These are phyloP conservation scores for Oxystoma pomonae DNA, from an alignment of 2,888 invertebrate species.

Conservation along the genomic window DNA sequence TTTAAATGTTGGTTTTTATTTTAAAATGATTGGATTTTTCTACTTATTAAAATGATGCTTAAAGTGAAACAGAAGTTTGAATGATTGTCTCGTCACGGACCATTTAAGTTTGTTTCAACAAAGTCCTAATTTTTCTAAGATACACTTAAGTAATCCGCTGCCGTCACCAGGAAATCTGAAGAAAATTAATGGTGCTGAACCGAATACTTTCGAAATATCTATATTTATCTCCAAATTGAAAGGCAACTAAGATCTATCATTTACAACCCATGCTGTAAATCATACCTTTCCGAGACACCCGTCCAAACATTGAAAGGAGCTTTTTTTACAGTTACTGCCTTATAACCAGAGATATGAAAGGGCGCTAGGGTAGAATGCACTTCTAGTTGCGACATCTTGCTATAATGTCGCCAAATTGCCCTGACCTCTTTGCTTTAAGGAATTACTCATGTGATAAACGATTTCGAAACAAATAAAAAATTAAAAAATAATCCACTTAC, in stretches of 20 bases:
- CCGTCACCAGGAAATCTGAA: constrained; percentile 11
- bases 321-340: constrained; percentile 21
- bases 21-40: too few species aligned
- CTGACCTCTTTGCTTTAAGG: too few species aligned
- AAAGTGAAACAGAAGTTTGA: too few species aligned
- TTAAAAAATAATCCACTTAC: too few species aligned
- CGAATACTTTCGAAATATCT: constrained; percentile 31
- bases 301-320: constrained; percentile 25
- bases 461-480: too few species aligned
- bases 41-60: too few species aligned
- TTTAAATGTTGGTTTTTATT: too few species aligned
- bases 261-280: constrained; percentile 31
- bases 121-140: not conserved
- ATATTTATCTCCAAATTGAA: constrained; percentile 35
- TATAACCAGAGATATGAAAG: too few species aligned
- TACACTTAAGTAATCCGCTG: not conserved
- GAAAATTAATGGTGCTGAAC: constrained; percentile 19
- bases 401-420: too few species aligned
- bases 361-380: too few species aligned
- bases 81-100: not conserved
- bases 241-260: constrained; percentile 34
- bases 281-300: constrained; percentile 27
- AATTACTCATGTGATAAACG: too few species aligned
- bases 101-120: not conserved
- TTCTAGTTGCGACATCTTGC: too few species aligned